Evolutionary conservation across 1,140 invertebrate species (phyloP).

Genomic region (Eufriesea mexicana): DNA sequence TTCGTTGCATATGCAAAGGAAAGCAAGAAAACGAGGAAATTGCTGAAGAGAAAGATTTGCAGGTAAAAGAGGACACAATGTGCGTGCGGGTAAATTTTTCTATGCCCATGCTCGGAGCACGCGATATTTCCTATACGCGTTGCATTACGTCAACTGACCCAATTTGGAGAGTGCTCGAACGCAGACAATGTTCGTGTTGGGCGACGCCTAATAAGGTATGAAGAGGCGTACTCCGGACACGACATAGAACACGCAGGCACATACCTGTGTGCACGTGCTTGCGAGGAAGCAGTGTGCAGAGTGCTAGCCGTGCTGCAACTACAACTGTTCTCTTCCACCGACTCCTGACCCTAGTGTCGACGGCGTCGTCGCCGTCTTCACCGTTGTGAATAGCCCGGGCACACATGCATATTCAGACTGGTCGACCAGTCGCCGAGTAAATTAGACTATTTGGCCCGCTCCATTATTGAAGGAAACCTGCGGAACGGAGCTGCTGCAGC

Average conservation of each 20-base stretch:
- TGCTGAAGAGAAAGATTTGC: not conserved
- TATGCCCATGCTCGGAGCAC: slow-evolving; percentile 2
- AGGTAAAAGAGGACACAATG: not conserved
- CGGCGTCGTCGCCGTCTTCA: slow-evolving; percentile 37
- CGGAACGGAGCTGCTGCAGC: slow-evolving; percentile 56
- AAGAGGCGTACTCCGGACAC: slow-evolving; percentile 60
- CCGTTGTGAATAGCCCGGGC: slow-evolving; percentile 36
- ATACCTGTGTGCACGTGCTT: slow-evolving; percentile 54
- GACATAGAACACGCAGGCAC: slow-evolving; percentile 46
- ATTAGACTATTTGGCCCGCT: slow-evolving; percentile 75
- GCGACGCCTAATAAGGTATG: slow-evolving; percentile 74
- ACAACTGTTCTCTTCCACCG: slow-evolving; percentile 38
- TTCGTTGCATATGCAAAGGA: not conserved
- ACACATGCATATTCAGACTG: slow-evolving; percentile 72
- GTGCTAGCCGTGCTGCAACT: slow-evolving; percentile 32
- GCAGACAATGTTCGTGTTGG: slow-evolving; percentile 62
- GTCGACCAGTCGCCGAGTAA: slow-evolving; percentile 70
- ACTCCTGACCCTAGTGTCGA: slow-evolving; percentile 12
- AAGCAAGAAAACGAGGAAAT: not conserved
- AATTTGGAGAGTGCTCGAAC: slow-evolving; percentile 73
- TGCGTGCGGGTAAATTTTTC: not conserved
- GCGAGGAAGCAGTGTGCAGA: slow-evolving; percentile 19
- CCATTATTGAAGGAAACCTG: slow-evolving; percentile 75
- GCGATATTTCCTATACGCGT: slow-evolving; percentile 36
- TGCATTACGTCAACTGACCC: slow-evolving; percentile 72